Conservation (phyloP, 2,888 invertebrate species). For the Hedya salicella region DNA sequence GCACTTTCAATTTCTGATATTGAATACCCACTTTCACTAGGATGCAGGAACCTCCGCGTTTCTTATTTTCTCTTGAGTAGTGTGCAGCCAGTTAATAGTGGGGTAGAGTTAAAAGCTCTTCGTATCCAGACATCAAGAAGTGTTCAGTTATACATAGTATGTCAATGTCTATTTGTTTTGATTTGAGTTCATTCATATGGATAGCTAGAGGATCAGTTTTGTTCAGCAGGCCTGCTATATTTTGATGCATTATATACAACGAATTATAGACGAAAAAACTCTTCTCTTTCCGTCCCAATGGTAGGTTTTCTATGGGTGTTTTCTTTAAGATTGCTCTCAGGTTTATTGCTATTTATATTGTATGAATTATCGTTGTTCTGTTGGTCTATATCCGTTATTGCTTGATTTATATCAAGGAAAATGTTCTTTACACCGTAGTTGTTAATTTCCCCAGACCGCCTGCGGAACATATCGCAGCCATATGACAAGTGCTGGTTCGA, state of each 20-base stretch:
- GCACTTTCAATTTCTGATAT: too few species aligned
- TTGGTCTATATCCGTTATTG: background rate
- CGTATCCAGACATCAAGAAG: background rate
- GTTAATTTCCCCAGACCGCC: background rate
- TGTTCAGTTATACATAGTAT: too few species aligned
- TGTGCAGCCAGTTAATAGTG: too few species aligned
- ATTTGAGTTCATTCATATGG: too few species aligned
- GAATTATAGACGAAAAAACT: too few species aligned
- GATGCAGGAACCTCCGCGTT: too few species aligned
- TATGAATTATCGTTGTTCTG: background rate
- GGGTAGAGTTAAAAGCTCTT: background rate
- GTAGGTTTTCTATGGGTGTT: background rate
- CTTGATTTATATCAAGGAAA: background rate
- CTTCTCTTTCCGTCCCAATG: too few species aligned
- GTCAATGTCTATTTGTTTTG: too few species aligned
- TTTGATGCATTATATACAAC: too few species aligned
- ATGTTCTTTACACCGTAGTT: conserved; percentile 1
- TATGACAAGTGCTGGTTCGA: conserved; percentile 4
- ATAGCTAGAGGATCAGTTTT: background rate
- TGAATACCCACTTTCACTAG: too few species aligned
- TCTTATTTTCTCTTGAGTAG: too few species aligned
- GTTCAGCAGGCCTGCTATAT: background rate
- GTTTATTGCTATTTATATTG: background rate
- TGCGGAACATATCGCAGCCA: conserved; percentile 10
- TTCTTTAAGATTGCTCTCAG: background rate